Evolutionary conservation across 2,113 vertebrate species (phyloP), one percentile per base, ranked within the genome.

Genomic region (Tiliqua scincoides): DNA sequence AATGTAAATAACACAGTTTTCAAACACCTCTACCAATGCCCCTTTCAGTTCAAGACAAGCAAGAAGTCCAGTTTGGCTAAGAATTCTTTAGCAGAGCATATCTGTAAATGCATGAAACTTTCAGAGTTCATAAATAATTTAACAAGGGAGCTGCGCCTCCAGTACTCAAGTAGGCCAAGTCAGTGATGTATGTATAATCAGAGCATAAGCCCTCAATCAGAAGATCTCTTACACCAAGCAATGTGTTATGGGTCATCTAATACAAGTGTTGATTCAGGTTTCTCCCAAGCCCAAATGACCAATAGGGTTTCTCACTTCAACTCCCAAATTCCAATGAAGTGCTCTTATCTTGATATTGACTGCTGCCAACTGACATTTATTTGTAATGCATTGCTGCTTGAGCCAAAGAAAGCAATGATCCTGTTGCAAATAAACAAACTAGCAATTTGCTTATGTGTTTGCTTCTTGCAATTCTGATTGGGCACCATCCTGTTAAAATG

Each of bases 101-200:
- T 72, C 59, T 86, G n/a, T 74, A 86, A 52, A 86, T 80, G 21
- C 70, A 74, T 52, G 40, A 65, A 73, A 86, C 30, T 73, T 73
- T 86, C 78, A 74, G 68, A 37, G 63, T 86, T 80, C 57, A 73
- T 86, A 80, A 80, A 86, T 86, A 74, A 80, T 86, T 73, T 15
- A 86, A 79, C n/a, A 21, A 86, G 59, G 57, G 21, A 86, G 59
- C 59, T 86, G 59, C 77, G 80, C 68, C 77, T 80, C 72, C 78
- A 86, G 30, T 80, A 68, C 85, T 63, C 73, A 81, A 73, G 43
- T 52, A 80, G 77, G 85, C 30, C 85, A 81, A 73, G 57, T 52
- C 80, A 80, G 59, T 86, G 68, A 80, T 86, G 67, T 86, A 61
- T 63, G 59, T 17, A 37, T 62, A 86, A 73, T 73, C 68, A 81